Base-by-base conservation (phyloP, 2,113 vertebrate genomes). In the Indri indri region DNA sequence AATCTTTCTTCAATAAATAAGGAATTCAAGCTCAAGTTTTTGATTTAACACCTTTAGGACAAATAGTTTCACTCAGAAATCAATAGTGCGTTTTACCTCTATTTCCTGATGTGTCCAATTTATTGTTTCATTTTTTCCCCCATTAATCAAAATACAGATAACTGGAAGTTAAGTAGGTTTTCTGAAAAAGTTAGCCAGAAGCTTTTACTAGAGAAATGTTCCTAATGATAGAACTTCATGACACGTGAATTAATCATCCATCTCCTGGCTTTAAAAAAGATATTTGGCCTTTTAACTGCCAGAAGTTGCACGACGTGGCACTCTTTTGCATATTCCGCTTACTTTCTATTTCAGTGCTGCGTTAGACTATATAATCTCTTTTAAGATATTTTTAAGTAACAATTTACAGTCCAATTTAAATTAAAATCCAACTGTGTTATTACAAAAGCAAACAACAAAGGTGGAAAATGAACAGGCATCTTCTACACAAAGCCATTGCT, bases 371-470 rank as follows among this genome's bases (percentile, higher is more conserved):
- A 47, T 10, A 54, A 32, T 52, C 23, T 76, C 61, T 83, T 52
- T 42, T 70, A 82, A 77, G 50, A 79, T 80, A 59, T 74, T 66
- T 65, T 73, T 88, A 88, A 80, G 30, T 30, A 40, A 89, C 79
- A 83, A 77, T 50, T n/a, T 32, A 66, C 66, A 65, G 71, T 81
- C 22, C 30, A 96, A 88, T 96, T 87, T 80, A 88, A 94, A 90
- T 74, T 74, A 74, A 92, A 61, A 94, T 70, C 10, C 81, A 96
- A 85, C 17, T 84, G 17, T 95, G 71, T 88, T 85, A 93, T 45
- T 83, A 95, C 37, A 77, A 95, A 97, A 89, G 81, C 91, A 93
- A 88, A 32, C 66, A 74, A 74, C 22, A 82, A 7, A 90, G 77
- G 45, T 70, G 18, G 77, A 45, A 95, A 95, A 90, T 17, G 47